phyloP scores from a whole-genome alignment of 2,888 invertebrate genomes.

The Drosophila subquinaria region DNA sequence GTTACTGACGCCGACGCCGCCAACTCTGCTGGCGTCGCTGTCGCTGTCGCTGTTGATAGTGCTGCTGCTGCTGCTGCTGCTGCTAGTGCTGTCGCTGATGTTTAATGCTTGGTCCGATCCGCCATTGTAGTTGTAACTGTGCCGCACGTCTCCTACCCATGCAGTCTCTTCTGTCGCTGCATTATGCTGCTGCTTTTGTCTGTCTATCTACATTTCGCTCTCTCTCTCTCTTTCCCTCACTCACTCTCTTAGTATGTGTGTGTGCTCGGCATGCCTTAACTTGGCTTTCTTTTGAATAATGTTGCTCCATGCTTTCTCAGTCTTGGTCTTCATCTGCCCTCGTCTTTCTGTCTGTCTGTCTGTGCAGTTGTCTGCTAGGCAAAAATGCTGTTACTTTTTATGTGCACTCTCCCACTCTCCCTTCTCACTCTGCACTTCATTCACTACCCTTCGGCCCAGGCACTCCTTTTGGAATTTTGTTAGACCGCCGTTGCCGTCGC shows the following conservation, averaged over 20 bases:
- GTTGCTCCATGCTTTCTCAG: conserved; percentile 82
- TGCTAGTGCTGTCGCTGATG: conserved; percentile 54
- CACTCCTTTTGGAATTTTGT: conserved; percentile 67
- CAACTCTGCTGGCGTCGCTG: conserved; percentile 24
- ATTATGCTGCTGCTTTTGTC: conserved; percentile 54
- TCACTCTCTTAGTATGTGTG: conserved; percentile 44
- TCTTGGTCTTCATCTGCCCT: conserved; percentile 80
- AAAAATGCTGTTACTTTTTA: conserved; percentile 83
- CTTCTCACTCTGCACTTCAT: conserved; percentile 2
- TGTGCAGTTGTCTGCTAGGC: conserved; percentile 74
- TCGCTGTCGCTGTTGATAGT: conserved; percentile 14
- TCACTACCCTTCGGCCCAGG: conserved; percentile 28
- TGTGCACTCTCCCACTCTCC: conserved; percentile 68
- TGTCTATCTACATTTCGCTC: conserved; percentile 22
- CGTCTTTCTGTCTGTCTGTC: conserved; percentile 25
- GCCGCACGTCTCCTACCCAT: conserved; percentile 24
- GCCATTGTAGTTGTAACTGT: conserved; percentile 68
- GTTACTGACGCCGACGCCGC: conserved; percentile 35
- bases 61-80: conserved; percentile 16
- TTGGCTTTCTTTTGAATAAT: conserved; percentile 82
- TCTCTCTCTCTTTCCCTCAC: conserved; percentile 22
- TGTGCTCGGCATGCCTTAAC: conserved; percentile 77
- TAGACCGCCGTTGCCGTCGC: conserved; percentile 38
- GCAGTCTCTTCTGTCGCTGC: conserved; percentile 38
- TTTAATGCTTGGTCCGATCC: conserved; percentile 71